phyloP scores from a whole-genome alignment of 2,113 vertebrate genomes.

The Scatophagus argus region DNA sequence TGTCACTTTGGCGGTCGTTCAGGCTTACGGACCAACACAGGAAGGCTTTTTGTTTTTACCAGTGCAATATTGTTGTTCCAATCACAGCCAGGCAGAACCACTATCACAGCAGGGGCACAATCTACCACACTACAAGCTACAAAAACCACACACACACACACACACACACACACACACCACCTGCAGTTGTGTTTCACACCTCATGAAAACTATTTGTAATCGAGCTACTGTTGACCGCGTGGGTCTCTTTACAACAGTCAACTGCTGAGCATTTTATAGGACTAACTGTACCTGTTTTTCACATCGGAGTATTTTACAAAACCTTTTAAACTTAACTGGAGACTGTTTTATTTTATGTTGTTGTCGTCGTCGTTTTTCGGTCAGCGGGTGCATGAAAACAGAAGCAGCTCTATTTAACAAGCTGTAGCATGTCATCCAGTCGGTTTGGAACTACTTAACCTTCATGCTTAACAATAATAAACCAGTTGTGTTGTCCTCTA shows the following conservation, averaged over 20 bases:
- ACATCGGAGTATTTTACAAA: slow-evolving; percentile 73
- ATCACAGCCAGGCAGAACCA: slow-evolving; percentile 70
- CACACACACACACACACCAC: slow-evolving; percentile 21
- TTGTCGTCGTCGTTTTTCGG: too few species aligned
- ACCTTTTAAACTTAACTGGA: slow-evolving; percentile 60
- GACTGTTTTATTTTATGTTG: too few species aligned
- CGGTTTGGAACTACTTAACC: slow-evolving; percentile 54
- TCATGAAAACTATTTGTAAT: slow-evolving; percentile 44
- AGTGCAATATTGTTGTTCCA: slow-evolving; percentile 85
- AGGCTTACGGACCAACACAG: slow-evolving; percentile 88
- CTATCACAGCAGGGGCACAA: slow-evolving; percentile 82
- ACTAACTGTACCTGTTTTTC: slow-evolving; percentile 65
- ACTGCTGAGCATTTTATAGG: slow-evolving; percentile 66
- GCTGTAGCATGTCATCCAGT: slow-evolving; percentile 67
- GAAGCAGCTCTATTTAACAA: slow-evolving; percentile 62
- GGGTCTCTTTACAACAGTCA: slow-evolving; percentile 60
- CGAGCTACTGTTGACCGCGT: slow-evolving; percentile 42
- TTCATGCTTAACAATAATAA: slow-evolving; percentile 56
- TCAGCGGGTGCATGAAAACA: slow-evolving; percentile 55
- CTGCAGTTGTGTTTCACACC: slow-evolving; percentile 46
- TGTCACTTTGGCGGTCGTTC: slow-evolving; percentile 81
- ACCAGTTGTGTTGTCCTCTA: slow-evolving; percentile 45
- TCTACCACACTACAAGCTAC: slow-evolving; percentile 65
- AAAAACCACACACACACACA: neutral
- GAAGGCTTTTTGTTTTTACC: slow-evolving; percentile 75